phyloP scores from a whole-genome alignment of 2,797 vertebrate genomes.

The Pampus argenteus region DNA sequence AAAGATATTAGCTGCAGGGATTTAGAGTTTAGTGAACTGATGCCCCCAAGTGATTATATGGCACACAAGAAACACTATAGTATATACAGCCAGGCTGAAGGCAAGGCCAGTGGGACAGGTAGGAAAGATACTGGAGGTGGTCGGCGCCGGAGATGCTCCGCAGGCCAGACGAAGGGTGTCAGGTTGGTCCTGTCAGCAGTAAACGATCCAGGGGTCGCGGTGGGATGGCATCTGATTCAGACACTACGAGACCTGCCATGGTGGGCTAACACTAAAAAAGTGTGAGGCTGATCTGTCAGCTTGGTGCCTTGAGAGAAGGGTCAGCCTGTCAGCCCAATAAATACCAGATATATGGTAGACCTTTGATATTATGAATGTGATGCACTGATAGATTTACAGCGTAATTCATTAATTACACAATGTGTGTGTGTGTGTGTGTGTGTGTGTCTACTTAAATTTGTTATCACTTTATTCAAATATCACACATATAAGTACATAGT shows the following conservation, averaged over 20 bases:
- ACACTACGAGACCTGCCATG: slow-evolving; percentile 16
- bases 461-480: too few relatives aligned
- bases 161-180: slow-evolving; percentile 60
- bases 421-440: too few relatives aligned
- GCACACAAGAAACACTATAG: neutral
- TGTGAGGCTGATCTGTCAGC: slow-evolving; percentile 15
- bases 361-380: neutral
- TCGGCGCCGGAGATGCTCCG: slow-evolving; percentile 43
- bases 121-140: slow-evolving; percentile 18
- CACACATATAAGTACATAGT: too few relatives aligned
- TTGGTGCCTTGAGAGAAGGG: slow-evolving; percentile 8
- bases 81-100: neutral
- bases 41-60: slow-evolving; percentile 1
- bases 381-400: neutral
- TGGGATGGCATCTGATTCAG: slow-evolving; percentile 40
- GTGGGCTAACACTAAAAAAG: slow-evolving; percentile 29
- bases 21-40: neutral
- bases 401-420: neutral
- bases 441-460: too few relatives aligned
- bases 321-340: neutral
- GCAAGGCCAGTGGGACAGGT: slow-evolving; percentile 11
- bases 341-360: neutral
- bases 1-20: neutral
- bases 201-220: slow-evolving; percentile 55
- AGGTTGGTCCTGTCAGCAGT: slow-evolving; percentile 71